Conservation (phyloP, 2,113 vertebrate species). For the Gopherus flavomarginatus region DNA sequence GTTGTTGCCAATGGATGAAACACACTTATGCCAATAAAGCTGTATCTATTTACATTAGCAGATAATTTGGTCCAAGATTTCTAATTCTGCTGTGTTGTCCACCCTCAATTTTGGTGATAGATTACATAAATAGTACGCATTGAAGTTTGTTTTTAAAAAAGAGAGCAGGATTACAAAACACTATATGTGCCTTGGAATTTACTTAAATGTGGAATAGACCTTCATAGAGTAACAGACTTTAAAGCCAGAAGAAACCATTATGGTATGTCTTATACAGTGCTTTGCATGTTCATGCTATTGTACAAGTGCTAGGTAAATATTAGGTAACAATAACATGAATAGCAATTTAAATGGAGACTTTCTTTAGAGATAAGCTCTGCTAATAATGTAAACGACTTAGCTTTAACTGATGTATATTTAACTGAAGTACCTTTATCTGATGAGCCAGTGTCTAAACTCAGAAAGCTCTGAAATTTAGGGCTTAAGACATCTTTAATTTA, state of each 20-base stretch:
- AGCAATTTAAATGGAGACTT: background rate
- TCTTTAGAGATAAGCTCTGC: background rate
- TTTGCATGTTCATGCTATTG: background rate
- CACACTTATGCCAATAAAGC: background rate
- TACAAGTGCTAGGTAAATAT: background rate
- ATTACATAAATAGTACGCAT: background rate
- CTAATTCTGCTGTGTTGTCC: slow-evolving; percentile 10
- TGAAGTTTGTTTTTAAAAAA: slow-evolving; percentile 12
- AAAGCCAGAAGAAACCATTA: background rate
- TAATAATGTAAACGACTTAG: background rate
- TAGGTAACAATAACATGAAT: background rate
- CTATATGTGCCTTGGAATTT: background rate
- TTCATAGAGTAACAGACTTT: background rate
- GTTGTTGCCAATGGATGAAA: background rate
- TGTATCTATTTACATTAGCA: slow-evolving; percentile 15
- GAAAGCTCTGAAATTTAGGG: background rate
- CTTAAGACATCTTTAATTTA: background rate
- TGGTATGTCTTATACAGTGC: background rate
- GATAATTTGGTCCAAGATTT: slow-evolving; percentile 46
- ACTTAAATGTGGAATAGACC: background rate
- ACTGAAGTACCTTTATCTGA: background rate
- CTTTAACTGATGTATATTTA: background rate
- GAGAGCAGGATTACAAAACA: background rate
- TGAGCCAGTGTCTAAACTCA: background rate
- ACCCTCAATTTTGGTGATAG: background rate